These are phyloP conservation scores for Amniataba percoides DNA, from an alignment of 2,797 vertebrate species.

Conservation along the genomic window DNA sequence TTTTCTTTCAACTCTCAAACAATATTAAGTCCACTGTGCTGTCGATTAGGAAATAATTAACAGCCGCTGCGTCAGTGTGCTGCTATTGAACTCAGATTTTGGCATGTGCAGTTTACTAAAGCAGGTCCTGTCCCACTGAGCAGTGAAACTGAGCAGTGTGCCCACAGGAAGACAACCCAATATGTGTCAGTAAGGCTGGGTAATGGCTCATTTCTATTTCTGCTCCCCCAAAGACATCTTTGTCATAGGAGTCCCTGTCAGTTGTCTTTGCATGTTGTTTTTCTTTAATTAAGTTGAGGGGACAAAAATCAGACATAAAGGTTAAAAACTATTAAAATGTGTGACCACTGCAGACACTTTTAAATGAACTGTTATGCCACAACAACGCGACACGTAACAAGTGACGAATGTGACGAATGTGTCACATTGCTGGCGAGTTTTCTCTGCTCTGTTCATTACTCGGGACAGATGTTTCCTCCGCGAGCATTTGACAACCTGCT, in stretches of 20 bases:
- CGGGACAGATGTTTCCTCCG: slow-evolving; percentile 29
- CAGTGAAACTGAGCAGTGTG: slow-evolving; percentile 40
- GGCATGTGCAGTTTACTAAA: slow-evolving; percentile 27
- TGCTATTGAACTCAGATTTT: slow-evolving; percentile 21
- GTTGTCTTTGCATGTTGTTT: slow-evolving; percentile 6
- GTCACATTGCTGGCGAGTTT: not conserved
- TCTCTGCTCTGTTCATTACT: slow-evolving; percentile 22
- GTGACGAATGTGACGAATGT: not conserved
- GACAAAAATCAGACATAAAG: not conserved
- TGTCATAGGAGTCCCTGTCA: slow-evolving; percentile 20
- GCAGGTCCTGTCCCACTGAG: slow-evolving; percentile 40
- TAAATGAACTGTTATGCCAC: not conserved
- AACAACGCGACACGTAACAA: not conserved
- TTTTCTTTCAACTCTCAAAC: slow-evolving; percentile 43
- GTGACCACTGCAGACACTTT: slow-evolving; percentile 3
- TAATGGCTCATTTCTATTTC: slow-evolving; percentile 64
- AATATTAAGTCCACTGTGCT: slow-evolving; percentile 35
- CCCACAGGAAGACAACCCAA: slow-evolving; percentile 31
- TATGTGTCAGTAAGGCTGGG: slow-evolving; percentile 48
- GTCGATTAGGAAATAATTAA: slow-evolving; percentile 55
- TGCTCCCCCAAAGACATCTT: slow-evolving; percentile 35
- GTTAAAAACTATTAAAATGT: slow-evolving; percentile 4
- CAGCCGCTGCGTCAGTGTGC: slow-evolving; percentile 37
- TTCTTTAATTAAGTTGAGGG: slow-evolving; percentile 20
- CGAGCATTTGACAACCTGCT: slow-evolving; percentile 26